phyloP scores from a whole-genome alignment of 2,113 vertebrate species.

The Microtus montanus region DNA sequence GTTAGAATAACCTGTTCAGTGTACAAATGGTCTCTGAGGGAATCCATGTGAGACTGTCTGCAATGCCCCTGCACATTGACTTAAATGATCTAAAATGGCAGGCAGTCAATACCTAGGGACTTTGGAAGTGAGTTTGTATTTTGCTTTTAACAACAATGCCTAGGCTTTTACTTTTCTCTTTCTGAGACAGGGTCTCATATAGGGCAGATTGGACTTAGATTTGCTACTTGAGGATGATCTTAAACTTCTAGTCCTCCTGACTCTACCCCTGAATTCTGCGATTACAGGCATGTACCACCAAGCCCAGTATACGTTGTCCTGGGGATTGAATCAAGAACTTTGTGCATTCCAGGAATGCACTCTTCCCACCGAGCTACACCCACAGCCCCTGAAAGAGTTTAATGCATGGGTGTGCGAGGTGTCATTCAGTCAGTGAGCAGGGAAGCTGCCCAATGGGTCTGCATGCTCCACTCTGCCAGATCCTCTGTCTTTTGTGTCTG shows the following conservation, averaged over 20 bases:
- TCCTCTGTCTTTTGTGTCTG: too few species aligned
- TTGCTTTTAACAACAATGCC: not conserved
- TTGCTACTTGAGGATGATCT: not conserved
- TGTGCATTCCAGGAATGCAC: too few species aligned
- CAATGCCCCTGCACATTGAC: not conserved
- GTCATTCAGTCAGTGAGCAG: not conserved
- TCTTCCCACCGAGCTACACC: too few species aligned
- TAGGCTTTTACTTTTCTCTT: not conserved
- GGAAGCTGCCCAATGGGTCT: not conserved
- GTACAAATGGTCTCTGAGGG: not conserved
- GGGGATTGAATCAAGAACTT: not conserved
- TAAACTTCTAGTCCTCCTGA: not conserved
- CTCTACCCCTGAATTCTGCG: not conserved
- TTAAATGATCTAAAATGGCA: not conserved
- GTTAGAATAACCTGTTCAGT: not conserved
- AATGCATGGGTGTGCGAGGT: not conserved
- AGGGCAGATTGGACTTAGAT: not conserved
- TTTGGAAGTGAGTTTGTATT: not conserved
- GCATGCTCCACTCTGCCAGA: not conserved
- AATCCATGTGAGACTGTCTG: not conserved
- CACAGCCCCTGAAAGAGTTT: not conserved
- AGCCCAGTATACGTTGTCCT: not conserved
- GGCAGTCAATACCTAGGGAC: not conserved
- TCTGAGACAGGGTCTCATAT: not conserved
- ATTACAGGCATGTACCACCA: not conserved